phyloP scores from a whole-genome alignment of 2,888 invertebrate species.

The Lucinisca nassula region DNA sequence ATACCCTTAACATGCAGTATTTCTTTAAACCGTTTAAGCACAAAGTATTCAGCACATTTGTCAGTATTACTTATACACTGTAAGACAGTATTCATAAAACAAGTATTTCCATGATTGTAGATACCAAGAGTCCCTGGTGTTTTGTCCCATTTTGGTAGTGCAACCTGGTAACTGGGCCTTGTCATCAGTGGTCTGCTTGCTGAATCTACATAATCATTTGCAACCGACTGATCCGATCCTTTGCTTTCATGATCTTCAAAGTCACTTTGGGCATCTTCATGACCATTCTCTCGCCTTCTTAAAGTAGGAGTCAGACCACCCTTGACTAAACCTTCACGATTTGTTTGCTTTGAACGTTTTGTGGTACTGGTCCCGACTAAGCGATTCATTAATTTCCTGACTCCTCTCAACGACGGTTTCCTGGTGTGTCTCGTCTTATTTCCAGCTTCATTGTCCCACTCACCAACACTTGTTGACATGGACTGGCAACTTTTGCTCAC shows the following conservation, averaged over 20 bases:
- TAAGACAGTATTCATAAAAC: constrained; percentile 98
- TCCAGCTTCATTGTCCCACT: constrained; percentile 14
- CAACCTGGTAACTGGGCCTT: constrained; percentile 47
- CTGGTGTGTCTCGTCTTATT: constrained; percentile 20
- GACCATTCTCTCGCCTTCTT: constrained; percentile 30
- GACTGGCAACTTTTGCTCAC: constrained; percentile 45
- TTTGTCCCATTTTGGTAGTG: constrained; percentile 75
- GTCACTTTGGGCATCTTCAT: constrained; percentile 29
- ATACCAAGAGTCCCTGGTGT: constrained; percentile 94
- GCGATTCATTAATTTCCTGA: not conserved
- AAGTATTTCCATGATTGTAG: constrained; percentile 98
- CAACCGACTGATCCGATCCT: not conserved
- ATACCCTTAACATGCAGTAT: constrained; percentile 96
- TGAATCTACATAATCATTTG: constrained; percentile 50
- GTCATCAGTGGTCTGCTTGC: constrained; percentile 77
- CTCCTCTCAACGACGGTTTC: not conserved
- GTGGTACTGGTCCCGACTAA: not conserved
- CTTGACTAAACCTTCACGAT: constrained; percentile 24
- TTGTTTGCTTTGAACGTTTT: not conserved
- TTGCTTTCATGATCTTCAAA: constrained; percentile 1
- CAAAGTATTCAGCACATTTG: constrained; percentile 98
- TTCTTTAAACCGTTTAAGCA: constrained; percentile 96
- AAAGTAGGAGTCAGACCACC: constrained; percentile 66
- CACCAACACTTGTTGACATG: constrained; percentile 23
- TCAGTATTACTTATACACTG: constrained; percentile 99